These are phyloP conservation scores for Tylochromis polylepis DNA, from an alignment of 2,113 vertebrate species.

Conservation along the genomic window DNA sequence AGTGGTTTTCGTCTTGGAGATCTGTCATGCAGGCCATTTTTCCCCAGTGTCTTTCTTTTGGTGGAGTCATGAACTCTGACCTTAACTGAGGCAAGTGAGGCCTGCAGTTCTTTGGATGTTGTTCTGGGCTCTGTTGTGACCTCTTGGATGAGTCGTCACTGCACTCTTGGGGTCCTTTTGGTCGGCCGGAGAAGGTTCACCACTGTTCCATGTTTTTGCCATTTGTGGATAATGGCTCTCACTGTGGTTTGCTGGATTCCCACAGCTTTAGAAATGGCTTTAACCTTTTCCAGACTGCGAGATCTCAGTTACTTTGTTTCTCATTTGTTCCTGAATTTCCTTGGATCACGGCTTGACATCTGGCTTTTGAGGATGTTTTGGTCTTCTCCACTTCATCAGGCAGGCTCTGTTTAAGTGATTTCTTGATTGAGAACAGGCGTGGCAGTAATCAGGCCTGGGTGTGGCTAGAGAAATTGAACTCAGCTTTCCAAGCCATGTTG, in stretches of 20 bases:
- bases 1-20: not conserved
- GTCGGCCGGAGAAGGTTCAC: not conserved
- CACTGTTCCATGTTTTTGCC: not conserved
- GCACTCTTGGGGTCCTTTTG: not conserved
- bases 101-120: not conserved
- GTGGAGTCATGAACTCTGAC: not conserved
- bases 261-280: not conserved
- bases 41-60: not conserved
- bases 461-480: not conserved
- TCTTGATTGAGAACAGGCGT: not conserved
- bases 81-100: not conserved
- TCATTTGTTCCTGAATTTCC: not conserved
- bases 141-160: not conserved
- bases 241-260: not conserved
- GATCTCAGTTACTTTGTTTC: not conserved
- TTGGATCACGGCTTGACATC: rapidly evolving
- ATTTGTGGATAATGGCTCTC: not conserved
- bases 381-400: not conserved
- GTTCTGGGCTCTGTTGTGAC: not conserved
- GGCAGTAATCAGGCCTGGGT: not conserved
- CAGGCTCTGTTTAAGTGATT: not conserved
- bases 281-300: not conserved
- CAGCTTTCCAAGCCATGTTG: not conserved
- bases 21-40: not conserved
- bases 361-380: not conserved